Conservation (phyloP, 2,888 invertebrate species). For the Priocnemis perturbator region DNA sequence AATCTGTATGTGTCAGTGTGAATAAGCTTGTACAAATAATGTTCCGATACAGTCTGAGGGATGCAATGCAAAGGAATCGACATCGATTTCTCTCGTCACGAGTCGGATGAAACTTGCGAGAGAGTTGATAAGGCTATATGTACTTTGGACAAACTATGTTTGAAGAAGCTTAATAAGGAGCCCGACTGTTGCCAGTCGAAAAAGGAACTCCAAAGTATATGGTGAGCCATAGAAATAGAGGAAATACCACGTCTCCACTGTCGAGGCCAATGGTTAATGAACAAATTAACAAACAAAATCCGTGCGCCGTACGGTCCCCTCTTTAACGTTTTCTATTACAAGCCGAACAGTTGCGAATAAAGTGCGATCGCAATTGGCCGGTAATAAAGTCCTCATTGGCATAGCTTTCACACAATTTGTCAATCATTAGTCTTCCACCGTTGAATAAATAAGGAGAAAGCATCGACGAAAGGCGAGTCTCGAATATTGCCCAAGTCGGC, state of each 20-base stretch:
- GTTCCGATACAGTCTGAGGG: neutral
- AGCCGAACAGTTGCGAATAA: too few species aligned
- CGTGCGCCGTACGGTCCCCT: neutral
- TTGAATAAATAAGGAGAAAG: slow-evolving; percentile 7
- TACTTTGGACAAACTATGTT: neutral
- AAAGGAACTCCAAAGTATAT: too few species aligned
- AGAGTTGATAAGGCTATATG: neutral
- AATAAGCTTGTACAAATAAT: slow-evolving; percentile 50
- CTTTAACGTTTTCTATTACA: too few species aligned
- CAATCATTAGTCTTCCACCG: neutral
- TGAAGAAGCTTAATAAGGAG: too few species aligned
- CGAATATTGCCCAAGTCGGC: neutral
- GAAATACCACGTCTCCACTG: too few species aligned
- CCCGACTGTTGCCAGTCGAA: too few species aligned
- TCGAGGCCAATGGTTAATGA: neutral
- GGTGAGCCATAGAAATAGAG: too few species aligned
- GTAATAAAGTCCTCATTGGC: neutral
- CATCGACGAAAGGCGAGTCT: slow-evolving; percentile 1
- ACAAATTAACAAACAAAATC: neutral
- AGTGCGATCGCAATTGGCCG: too few species aligned
- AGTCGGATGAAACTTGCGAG: neutral
- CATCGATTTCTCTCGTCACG: too few species aligned
- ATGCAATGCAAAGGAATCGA: neutral
- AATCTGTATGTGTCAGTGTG: slow-evolving; percentile 49
- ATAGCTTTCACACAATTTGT: neutral